These are phyloP conservation scores for Drosophila nebulosa DNA, from an alignment of 1,140 invertebrate species.

Conservation along the genomic window DNA sequence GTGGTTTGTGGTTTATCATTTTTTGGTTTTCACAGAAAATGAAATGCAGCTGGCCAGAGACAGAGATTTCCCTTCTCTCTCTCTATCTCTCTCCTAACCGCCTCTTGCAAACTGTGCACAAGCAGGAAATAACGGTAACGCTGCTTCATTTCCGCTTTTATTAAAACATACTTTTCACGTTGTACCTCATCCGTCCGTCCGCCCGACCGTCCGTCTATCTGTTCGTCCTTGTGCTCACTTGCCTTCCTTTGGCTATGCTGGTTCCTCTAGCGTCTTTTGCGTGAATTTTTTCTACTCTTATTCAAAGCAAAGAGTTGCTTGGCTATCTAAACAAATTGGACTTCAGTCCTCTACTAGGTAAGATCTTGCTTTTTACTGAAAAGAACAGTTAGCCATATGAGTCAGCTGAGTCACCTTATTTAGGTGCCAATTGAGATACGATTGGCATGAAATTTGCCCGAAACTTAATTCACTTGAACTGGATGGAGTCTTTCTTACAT, in stretches of 20 bases:
- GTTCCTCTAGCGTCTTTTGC: neutral
- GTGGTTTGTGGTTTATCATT: conserved; percentile 72
- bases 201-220: neutral
- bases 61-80: neutral
- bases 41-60: conserved; percentile 54
- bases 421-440: no score
- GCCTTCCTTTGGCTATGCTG: conserved; percentile 1
- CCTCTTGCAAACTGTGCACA: conserved; percentile 69
- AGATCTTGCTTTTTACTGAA: neutral
- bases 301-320: neutral
- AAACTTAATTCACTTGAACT: no score
- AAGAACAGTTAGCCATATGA: no score
- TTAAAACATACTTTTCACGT: conserved; percentile 78
- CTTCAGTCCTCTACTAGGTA: neutral
- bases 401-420: no score
- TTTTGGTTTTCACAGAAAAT: conserved; percentile 39
- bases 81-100: conserved; percentile 34
- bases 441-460: no score
- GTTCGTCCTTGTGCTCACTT: neutral
- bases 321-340: neutral
- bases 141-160: conserved; percentile 79
- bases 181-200: conserved; percentile 65
- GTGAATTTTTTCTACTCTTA: neutral
- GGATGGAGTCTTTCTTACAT: no score
- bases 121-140: conserved; percentile 79